These are phyloP conservation scores for Orthosia cruda DNA, from an alignment of 2,888 invertebrate species.

Conservation along the genomic window DNA sequence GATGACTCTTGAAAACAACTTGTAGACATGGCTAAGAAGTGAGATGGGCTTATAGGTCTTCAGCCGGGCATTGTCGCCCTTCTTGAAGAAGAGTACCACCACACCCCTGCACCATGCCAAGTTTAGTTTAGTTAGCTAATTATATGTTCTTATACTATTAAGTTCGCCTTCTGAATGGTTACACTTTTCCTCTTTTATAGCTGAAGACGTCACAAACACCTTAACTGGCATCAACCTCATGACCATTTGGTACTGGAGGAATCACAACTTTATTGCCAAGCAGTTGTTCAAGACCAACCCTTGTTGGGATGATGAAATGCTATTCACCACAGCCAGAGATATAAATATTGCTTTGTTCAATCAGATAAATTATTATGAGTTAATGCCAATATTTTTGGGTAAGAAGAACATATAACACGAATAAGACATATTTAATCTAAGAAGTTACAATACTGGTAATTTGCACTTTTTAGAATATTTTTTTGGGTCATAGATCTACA, in stretches of 20 bases:
- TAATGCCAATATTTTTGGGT: conserved; percentile 6
- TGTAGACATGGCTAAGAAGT: too few species aligned
- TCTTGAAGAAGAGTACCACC: too few species aligned
- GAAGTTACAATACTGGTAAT: background rate
- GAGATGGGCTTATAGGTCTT: too few species aligned
- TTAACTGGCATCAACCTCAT: conserved; percentile 74
- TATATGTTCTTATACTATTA: too few species aligned
- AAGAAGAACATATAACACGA: background rate
- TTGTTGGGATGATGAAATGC: conserved; percentile 77
- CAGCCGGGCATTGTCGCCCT: too few species aligned
- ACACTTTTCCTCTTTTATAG: conserved; percentile 57
- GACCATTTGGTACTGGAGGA: conserved; percentile 77
- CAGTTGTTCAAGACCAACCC: conserved; percentile 73
- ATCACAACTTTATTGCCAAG: conserved; percentile 77
- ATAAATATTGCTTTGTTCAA: conserved; percentile 76
- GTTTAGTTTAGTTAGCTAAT: too few species aligned
- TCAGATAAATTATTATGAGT: conserved; percentile 76
- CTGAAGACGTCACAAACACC: conserved; percentile 74
- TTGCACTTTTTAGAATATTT: background rate
- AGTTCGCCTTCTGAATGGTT: background rate
- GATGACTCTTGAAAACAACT: too few species aligned
- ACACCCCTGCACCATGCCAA: too few species aligned
- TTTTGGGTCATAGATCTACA: too few species aligned
- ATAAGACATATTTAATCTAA: background rate
- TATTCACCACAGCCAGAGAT: conserved; percentile 76